phyloP scores from a whole-genome alignment of 2,113 vertebrate species.

The Pygathrix nemaeus region DNA sequence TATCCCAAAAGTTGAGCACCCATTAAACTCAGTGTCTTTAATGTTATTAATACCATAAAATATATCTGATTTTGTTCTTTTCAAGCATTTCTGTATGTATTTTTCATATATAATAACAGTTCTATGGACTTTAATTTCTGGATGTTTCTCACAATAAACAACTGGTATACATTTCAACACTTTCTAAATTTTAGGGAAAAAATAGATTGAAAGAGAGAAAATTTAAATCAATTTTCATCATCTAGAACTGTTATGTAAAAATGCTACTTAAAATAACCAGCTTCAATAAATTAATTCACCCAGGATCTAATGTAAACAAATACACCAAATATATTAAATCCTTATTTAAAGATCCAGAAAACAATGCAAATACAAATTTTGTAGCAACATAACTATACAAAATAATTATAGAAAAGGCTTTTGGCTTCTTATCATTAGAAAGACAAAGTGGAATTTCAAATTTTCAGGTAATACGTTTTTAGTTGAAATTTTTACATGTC shows the following conservation, averaged over 20 bases:
- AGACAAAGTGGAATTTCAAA: not conserved
- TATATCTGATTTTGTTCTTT: not conserved
- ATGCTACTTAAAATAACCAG: not conserved
- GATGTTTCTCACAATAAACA: not conserved
- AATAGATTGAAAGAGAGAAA: not conserved
- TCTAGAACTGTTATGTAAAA: not conserved
- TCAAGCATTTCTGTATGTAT: not conserved
- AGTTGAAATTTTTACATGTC: not conserved
- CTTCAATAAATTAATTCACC: not conserved
- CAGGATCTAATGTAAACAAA: not conserved
- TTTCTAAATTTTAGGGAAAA: not conserved
- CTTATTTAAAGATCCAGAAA: no score
- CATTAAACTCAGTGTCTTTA: not conserved
- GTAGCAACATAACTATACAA: not conserved
- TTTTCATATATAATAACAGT: not conserved
- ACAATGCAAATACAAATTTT: not conserved
- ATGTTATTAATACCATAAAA: not conserved
- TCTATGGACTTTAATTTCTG: not conserved
- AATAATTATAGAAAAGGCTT: not conserved
- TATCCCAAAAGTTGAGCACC: not conserved
- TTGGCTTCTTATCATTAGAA: not conserved
- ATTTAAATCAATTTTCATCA: not conserved
- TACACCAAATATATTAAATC: not conserved
- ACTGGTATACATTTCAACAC: not conserved
- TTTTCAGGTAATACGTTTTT: not conserved